Percentiles rank a stretch among this genome's conserved stretches.
Conservation (phyloP, 1,140 invertebrate species). For the Zophobas atratus region DNA sequence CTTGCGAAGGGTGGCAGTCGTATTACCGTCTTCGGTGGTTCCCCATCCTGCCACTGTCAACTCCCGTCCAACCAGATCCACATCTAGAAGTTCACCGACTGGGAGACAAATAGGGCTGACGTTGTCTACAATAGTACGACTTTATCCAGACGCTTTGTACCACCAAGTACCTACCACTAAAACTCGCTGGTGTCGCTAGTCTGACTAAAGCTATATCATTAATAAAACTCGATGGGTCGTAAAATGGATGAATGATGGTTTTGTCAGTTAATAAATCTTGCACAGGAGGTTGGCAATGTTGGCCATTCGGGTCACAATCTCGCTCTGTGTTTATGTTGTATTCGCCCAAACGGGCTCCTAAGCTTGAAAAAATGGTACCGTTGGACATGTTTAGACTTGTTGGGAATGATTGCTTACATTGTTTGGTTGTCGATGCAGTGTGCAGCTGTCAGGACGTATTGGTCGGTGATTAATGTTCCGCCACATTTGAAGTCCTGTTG, state of each 20-base stretch:
- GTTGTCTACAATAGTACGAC: constrained; percentile 56
- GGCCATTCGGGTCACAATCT: constrained; percentile 59
- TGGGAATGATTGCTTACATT: constrained; percentile 62
- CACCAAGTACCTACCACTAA: constrained; percentile 54
- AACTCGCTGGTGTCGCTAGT: constrained; percentile 55
- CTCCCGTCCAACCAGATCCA: constrained; percentile 59
- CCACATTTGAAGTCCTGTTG: constrained; percentile 71
- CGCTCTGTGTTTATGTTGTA: constrained; percentile 62
- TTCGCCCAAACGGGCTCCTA: constrained; percentile 63
- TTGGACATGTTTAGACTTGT: constrained; percentile 50
- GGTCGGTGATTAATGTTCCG: constrained; percentile 71
- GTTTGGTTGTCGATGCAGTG: constrained; percentile 68
- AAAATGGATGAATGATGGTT: constrained; percentile 66
- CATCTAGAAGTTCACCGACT: constrained; percentile 62
- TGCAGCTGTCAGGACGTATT: constrained; percentile 72
- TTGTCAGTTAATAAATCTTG: constrained; percentile 63
- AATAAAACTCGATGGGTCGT: constrained; percentile 65
- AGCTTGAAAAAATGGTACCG: constrained; percentile 49
- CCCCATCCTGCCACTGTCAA: constrained; percentile 76
- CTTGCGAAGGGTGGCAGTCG: constrained; percentile 53
- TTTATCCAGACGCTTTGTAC: constrained; percentile 42
- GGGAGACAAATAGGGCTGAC: constrained; percentile 75
- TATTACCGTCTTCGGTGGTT: constrained; percentile 69
- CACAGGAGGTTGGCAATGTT: constrained; percentile 60
- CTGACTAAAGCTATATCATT: constrained; percentile 70